These are phyloP conservation scores for Geococcyx californianus DNA, from an alignment of 2,113 vertebrate genomes.

Conservation along the genomic window DNA sequence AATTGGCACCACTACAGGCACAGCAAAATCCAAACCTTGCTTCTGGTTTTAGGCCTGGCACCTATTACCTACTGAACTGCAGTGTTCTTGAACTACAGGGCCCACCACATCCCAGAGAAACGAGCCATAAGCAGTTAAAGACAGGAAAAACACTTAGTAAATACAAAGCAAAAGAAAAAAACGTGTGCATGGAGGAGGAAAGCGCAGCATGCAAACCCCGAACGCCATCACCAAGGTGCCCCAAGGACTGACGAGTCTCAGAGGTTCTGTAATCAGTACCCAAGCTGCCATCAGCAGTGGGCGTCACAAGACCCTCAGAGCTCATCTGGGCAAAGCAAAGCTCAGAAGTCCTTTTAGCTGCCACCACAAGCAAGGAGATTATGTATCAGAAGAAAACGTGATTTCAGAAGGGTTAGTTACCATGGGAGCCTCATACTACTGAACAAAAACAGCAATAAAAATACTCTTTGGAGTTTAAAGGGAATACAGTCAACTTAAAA, in stretches of 20 bases:
- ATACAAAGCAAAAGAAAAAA: not conserved
- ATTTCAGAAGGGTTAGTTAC: constrained; percentile 17
- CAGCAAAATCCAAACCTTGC: not conserved
- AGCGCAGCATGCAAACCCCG: constrained; percentile 49
- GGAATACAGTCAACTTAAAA: not conserved
- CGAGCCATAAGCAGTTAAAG: not conserved
- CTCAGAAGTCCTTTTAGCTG: not conserved
- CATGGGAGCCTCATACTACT: not conserved
- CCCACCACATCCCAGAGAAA: not conserved
- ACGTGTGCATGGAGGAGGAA: not conserved
- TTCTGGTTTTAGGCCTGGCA: not conserved
- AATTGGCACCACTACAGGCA: not conserved
- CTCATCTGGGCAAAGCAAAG: constrained; percentile 14
- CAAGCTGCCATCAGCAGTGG: not conserved
- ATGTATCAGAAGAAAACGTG: not conserved
- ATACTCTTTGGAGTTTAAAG: not conserved
- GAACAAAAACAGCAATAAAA: not conserved
- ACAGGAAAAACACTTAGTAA: not conserved
- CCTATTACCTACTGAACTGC: not conserved
- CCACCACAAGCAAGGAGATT: constrained; percentile 12
- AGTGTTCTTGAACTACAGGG: not conserved
- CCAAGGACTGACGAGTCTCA: not conserved
- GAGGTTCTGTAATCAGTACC: not conserved
- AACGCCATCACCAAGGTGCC: not conserved
- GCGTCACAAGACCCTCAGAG: not conserved